Percentiles rank a stretch among this genome's conserved stretches.
phyloP scores from a whole-genome alignment of 2,113 vertebrate genomes.

The Pycnonotus jocosus region DNA sequence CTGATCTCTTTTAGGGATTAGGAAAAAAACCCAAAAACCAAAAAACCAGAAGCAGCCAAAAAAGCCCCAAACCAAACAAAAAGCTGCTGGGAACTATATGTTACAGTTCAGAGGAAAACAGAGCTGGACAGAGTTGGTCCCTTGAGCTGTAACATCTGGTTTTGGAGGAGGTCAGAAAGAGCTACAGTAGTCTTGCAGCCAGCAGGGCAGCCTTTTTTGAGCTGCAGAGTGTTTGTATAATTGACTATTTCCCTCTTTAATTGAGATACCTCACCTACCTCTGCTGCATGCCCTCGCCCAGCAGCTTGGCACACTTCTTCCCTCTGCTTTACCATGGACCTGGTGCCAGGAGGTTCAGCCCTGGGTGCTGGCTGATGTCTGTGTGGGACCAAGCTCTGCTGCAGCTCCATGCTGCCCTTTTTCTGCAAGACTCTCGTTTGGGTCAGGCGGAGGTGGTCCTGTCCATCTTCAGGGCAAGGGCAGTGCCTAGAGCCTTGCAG shows the following conservation, averaged over 20 bases:
- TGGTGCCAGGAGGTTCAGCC: neutral
- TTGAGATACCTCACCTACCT: neutral
- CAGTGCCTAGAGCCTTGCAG: neutral
- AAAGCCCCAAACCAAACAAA: neutral
- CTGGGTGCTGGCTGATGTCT: neutral
- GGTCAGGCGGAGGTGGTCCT: neutral
- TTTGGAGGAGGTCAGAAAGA: neutral
- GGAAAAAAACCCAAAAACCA: neutral
- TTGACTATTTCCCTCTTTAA: neutral
- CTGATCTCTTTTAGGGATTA: neutral
- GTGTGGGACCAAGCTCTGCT: neutral
- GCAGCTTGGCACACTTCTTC: neutral
- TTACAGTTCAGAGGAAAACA: neutral
- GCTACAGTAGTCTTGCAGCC: neutral
- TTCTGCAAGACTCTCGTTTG: fast-evolving
- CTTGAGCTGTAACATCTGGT: neutral
- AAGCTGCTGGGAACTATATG: neutral
- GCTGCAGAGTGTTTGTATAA: neutral
- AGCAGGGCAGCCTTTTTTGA: neutral
- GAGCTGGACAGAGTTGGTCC: neutral
- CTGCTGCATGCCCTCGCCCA: neutral
- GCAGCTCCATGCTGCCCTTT: neutral
- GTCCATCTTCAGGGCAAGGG: neutral
- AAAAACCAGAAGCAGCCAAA: neutral
- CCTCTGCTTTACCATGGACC: neutral